A percentile compares a stretch with the other conserved stretches of the same genome.
Evolutionary conservation across 2,113 vertebrate genomes (phyloP).

Genomic region (Hyperoodon ampullatus): DNA sequence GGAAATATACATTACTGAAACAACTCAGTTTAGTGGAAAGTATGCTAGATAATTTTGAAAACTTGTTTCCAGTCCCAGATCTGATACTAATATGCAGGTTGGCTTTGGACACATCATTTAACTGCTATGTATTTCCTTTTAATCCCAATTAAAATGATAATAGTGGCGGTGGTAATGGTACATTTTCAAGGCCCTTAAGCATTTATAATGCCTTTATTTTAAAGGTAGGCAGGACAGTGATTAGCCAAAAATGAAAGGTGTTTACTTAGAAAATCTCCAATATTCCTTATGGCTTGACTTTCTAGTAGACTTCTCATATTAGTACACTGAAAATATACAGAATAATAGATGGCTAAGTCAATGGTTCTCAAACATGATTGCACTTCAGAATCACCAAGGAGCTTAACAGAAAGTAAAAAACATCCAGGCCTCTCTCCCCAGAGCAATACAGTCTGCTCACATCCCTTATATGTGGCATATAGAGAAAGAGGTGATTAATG

Average conservation of each 20-base stretch:
- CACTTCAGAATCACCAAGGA: background rate
- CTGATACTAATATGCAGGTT: background rate
- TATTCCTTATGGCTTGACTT: background rate
- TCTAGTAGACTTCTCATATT: background rate
- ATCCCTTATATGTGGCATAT: background rate
- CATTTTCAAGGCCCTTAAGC: background rate
- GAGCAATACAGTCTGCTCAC: background rate
- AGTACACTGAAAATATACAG: background rate
- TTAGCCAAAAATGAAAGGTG: background rate
- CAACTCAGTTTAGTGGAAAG: conserved; percentile 41
- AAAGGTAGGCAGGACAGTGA: background rate
- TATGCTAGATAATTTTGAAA: background rate
- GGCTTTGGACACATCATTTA: background rate
- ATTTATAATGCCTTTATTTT: background rate
- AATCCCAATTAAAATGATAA: background rate
- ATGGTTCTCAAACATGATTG: background rate
- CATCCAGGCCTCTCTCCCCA: background rate
- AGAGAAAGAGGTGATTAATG: background rate
- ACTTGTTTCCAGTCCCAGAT: background rate
- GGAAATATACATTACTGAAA: background rate
- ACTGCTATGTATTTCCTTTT: background rate
- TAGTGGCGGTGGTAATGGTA: background rate
- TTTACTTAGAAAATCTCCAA: background rate
- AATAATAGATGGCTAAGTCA: background rate
- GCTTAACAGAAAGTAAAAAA: background rate